Conservation (phyloP, 2,888 invertebrate genomes). For the Sarcophaga rosellei region DNA sequence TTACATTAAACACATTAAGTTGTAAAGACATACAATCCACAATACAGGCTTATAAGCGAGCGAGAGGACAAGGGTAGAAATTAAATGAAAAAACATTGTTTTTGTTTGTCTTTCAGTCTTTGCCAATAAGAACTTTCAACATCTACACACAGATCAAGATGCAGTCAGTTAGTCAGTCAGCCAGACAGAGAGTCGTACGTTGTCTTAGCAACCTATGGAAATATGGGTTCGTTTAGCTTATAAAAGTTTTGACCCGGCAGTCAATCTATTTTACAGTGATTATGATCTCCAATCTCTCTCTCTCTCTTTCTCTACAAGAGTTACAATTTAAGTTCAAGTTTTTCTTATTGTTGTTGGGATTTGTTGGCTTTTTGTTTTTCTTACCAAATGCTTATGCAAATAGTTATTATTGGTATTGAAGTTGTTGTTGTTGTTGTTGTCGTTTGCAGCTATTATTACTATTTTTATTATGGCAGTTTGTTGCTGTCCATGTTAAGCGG, state of each 20-base stretch:
- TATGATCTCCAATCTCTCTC: constrained; percentile 55
- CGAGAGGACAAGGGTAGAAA: constrained; percentile 1
- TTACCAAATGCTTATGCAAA: too few species aligned
- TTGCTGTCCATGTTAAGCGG: constrained; percentile 35
- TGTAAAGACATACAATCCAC: constrained; percentile 37
- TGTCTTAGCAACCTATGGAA: too few species aligned
- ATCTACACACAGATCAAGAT: neutral
- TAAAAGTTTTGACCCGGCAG: constrained; percentile 62
- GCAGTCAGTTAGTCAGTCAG: neutral
- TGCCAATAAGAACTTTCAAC: constrained; percentile 6
- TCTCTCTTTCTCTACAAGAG: neutral
- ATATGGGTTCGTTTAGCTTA: neutral
- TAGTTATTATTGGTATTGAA: neutral
- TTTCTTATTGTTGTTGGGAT: neutral
- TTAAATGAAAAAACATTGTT: neutral
- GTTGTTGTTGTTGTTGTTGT: constrained; percentile 1
- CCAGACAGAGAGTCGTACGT: neutral
- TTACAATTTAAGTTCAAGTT: constrained; percentile 26
- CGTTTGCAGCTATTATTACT: too few species aligned
- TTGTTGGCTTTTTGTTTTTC: neutral
- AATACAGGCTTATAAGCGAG: neutral
- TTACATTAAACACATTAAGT: constrained; percentile 47
- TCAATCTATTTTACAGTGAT: constrained; percentile 64
- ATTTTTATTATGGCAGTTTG: neutral
- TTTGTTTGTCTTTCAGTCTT: too few species aligned